Percentiles rank a stretch among this genome's conserved stretches.
phyloP scores from a whole-genome alignment of 2,797 vertebrate genomes.

The Lophotriccus pileatus region DNA sequence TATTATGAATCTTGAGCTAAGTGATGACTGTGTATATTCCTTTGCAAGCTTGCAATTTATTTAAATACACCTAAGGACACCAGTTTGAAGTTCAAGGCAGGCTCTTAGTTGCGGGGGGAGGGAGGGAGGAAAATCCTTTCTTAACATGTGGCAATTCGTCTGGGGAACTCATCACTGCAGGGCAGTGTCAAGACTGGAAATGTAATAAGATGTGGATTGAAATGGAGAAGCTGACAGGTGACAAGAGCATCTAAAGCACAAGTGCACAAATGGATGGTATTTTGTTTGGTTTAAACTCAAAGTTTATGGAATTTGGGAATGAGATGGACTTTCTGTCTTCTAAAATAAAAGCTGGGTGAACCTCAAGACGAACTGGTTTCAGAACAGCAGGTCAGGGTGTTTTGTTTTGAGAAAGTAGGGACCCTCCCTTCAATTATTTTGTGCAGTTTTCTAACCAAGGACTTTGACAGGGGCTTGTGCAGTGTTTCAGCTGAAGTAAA shows the following conservation, averaged over 20 bases:
- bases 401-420: neutral
- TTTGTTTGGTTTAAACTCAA: neutral
- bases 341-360: neutral
- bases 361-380: neutral
- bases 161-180: neutral
- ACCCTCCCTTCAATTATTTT: neutral
- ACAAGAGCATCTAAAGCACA: neutral
- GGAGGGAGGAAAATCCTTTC: neutral
- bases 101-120: neutral
- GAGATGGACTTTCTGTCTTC: neutral
- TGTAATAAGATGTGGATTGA: neutral
- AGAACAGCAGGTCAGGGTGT: neutral
- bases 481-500: neutral
- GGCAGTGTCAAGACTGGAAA: neutral
- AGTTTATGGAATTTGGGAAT: neutral
- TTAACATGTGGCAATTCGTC: neutral
- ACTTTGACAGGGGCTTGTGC: neutral
- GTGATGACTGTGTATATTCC: neutral
- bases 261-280: neutral
- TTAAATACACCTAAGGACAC: neutral
- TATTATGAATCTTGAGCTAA: neutral
- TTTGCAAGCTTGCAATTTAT: neutral
- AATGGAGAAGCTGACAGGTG: neutral
- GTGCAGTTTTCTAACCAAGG: neutral
- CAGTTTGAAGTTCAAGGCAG: neutral